Conservation (phyloP, 1,140 invertebrate genomes). For the Bombyx mori region ASM3026992v2 NC_085109.1:15246501-15247000, state of each 20-base stretch:
- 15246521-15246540: too few species aligned
- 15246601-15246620: slow-evolving; percentile 73
- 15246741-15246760: slow-evolving; percentile 77
- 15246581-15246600: neutral
- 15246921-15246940: slow-evolving; percentile 88
- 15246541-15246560: neutral
- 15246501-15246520: too few species aligned
- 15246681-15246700: slow-evolving; percentile 72
- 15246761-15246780: slow-evolving; percentile 75
- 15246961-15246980: slow-evolving; percentile 82
- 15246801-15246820: slow-evolving; percentile 81
- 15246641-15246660: slow-evolving; percentile 70
- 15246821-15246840: slow-evolving; percentile 56
- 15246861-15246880: slow-evolving; percentile 78
- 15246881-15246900: slow-evolving; percentile 89
- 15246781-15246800: slow-evolving; percentile 74
- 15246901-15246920: slow-evolving; percentile 81
- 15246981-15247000: slow-evolving; percentile 75
- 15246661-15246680: slow-evolving; percentile 75
- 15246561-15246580: neutral
- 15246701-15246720: slow-evolving; percentile 61
- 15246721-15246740: slow-evolving; percentile 64
- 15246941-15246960: slow-evolving; percentile 90
- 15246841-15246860: slow-evolving; percentile 51
- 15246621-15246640: slow-evolving; percentile 83